A percentile compares a stretch with the other conserved stretches of the same genome.
These are phyloP conservation scores for Ovis aries DNA, from an alignment of 2,113 vertebrate species.

Conservation along the genomic window DNA sequence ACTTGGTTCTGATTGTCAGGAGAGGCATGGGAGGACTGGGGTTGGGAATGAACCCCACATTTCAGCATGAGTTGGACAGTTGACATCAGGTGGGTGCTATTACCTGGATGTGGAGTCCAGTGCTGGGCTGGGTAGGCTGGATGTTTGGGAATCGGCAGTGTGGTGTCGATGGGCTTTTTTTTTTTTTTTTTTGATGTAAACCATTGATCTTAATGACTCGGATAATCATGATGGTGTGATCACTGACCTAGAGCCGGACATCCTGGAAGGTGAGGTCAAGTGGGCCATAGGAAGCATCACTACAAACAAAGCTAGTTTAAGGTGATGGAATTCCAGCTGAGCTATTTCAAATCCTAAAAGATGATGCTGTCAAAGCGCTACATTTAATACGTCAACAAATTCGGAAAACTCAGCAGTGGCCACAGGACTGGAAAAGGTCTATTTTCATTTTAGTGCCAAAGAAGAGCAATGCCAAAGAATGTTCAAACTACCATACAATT, in stretches of 20 bases:
- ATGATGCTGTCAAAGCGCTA: neutral
- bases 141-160: neutral
- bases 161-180: neutral
- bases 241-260: neutral
- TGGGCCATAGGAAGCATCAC: neutral
- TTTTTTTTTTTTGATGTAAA: neutral
- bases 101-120: neutral
- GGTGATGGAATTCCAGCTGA: neutral
- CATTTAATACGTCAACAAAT: neutral
- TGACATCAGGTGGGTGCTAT: neutral
- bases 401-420: neutral
- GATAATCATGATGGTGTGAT: neutral
- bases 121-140: neutral
- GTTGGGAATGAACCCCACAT: neutral
- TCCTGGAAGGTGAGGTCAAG: neutral
- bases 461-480: neutral
- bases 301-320: neutral
- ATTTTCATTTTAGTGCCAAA: neutral
- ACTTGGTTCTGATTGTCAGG: neutral
- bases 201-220: neutral
- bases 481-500: neutral
- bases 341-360: neutral
- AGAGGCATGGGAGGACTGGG: neutral
- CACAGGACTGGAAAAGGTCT: neutral
- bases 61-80: neutral